Percentiles rank a stretch among this genome's conserved stretches.
These are phyloP conservation scores for Lates calcarifer DNA, from an alignment of 2,113 vertebrate genomes.

Conservation along the genomic window DNA sequence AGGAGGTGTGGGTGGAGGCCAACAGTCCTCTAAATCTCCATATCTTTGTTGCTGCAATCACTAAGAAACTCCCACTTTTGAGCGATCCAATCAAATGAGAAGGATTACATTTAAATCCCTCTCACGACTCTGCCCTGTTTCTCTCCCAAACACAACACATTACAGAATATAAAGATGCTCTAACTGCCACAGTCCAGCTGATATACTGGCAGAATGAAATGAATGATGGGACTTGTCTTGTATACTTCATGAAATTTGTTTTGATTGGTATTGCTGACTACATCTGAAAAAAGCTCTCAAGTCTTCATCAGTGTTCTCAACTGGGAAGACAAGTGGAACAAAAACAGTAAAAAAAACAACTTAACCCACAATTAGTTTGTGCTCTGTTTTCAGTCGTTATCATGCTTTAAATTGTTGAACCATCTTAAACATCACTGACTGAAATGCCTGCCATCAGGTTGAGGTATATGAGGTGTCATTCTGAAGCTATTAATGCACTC, in stretches of 20 bases:
- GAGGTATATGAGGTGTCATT: constrained; percentile 26
- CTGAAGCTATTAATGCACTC: constrained; percentile 47
- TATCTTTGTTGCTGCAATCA: background rate
- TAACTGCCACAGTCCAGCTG: no score
- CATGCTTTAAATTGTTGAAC: constrained; percentile 3
- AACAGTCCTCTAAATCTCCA: background rate
- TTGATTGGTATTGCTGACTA: no score
- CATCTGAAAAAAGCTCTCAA: background rate
- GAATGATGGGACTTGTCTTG: background rate
- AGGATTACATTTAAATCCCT: background rate
- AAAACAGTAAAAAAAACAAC: background rate
- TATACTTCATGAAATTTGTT: background rate
- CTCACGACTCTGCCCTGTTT: background rate
- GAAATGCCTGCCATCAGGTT: constrained; percentile 3
- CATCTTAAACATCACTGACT: constrained; percentile 18
- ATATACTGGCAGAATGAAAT: background rate
- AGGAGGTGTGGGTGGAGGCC: background rate
- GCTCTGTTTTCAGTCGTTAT: background rate
- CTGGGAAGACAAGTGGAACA: background rate
- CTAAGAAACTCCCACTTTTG: background rate
- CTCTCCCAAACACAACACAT: background rate
- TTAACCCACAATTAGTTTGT: constrained; percentile 12
- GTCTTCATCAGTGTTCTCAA: background rate
- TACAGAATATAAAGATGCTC: background rate
- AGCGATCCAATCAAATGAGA: background rate